Evolutionary conservation across 2,113 vertebrate genomes (phyloP), one percentile per base, ranked within the genome.

Genomic region (Xiphias gladius): DNA sequence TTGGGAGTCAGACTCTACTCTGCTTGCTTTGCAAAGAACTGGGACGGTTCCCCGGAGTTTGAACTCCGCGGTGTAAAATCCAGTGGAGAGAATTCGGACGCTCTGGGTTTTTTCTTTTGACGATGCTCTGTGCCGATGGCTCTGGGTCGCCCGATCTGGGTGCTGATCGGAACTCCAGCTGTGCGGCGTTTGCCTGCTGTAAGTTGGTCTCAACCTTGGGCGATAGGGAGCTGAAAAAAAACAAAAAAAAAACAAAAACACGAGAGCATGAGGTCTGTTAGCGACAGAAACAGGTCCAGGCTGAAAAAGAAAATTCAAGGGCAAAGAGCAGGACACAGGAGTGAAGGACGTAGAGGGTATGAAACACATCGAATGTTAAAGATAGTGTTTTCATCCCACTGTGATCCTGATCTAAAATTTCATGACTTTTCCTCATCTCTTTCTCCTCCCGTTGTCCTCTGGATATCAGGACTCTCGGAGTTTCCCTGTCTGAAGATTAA

Each of bases 191-290:
- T 30, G 69, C 11, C 0, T 22, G 9, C 7, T 30, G 3, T 24
- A 4, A 6, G 14, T 0, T 7, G 74, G 41, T 85, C 91, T 93
- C 90, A 92, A 75, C 94, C 93, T 83, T 75, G 82, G 71, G 85
- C 32, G 71, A 88, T 72, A 22, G 94, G 88, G n/a, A 96, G 84
- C 95, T 96, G 91, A 92, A 48, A 58, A 43, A 35, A 35, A 35
- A 35, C 32, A 35, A 35, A 35, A 35, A 35, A 35, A 6, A 35
- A 22, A 50, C 84, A 35, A 90, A 69, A 61, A 58, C 48, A 57
- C 0, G 76, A 57, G 20, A 55, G n/a, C 1, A 35, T n/a, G 6
- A 57, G 10, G 13, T 46, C 32, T 59, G 24, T 41, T 0, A 16
- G 17, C 28, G 14, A 39, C 14, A n/a, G 22, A 37, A 28, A 62